Evolutionary conservation across 1,140 invertebrate species (phyloP).

Genomic region (Eupeodes corollae): DNA sequence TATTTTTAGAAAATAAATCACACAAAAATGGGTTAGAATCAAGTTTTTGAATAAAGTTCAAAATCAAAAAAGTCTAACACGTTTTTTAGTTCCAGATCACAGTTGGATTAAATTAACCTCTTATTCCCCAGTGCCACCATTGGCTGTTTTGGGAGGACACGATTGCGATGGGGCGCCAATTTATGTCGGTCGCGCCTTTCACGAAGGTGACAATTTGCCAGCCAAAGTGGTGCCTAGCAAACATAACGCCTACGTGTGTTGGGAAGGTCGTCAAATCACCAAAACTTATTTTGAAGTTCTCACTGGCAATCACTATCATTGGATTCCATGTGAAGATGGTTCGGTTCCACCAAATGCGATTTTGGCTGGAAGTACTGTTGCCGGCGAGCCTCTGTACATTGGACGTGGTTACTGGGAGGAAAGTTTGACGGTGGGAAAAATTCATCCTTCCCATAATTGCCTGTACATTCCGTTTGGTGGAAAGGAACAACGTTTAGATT

Average conservation of each 20-base stretch:
- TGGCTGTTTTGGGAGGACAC: constrained; percentile 39
- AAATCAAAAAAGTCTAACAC: too few relatives aligned
- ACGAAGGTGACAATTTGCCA: constrained; percentile 19
- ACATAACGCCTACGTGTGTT: constrained; percentile 38
- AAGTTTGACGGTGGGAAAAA: constrained; percentile 45
- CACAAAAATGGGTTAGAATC: too few relatives aligned
- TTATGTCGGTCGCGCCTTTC: constrained; percentile 38
- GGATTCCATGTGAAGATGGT: constrained; percentile 39
- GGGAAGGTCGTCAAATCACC: constrained; percentile 39
- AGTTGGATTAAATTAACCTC: constrained; percentile 19
- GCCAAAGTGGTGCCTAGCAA: constrained; percentile 36
- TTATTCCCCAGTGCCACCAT: constrained; percentile 21
- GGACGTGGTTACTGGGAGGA: constrained; percentile 48
- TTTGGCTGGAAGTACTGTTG: constrained; percentile 45
- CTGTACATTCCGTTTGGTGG: constrained; percentile 55
- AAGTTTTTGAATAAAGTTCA: too few relatives aligned
- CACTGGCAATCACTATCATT: constrained; percentile 37
- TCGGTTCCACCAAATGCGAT: constrained; percentile 46
- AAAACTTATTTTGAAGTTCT: constrained; percentile 38
- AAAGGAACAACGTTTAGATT: constrained; percentile 44
- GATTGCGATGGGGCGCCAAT: constrained; percentile 38
- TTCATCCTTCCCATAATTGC: constrained; percentile 49
- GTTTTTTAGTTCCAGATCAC: neutral
- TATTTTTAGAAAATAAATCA: too few relatives aligned
- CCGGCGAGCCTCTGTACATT: constrained; percentile 51